Base-by-base conservation (phyloP, 2,113 vertebrate species). In the Pardalotus punctatus region DNA sequence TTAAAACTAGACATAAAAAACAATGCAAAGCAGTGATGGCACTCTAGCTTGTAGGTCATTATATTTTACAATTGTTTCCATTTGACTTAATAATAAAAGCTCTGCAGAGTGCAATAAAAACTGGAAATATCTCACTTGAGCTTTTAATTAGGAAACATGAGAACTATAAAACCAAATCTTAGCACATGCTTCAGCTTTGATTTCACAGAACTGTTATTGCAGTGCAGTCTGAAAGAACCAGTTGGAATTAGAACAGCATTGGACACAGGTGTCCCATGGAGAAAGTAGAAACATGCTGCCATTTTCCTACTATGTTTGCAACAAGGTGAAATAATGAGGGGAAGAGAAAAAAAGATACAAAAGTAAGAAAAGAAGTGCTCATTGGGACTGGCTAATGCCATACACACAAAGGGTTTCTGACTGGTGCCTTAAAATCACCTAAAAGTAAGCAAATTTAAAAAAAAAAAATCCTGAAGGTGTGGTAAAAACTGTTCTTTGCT, bases 21-120 rank as follows among this genome's bases (percentile, higher is more conserved):
- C 58, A 54, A 36, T 2, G 23, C 11, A 80, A 80, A 82, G 54
- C 36, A 65, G 27, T 19, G 25, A 84, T 64, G 48, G 18, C 20
- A 66, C 31, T 79, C 18, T 29, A 78, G 36, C 48, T 92, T 62
- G 35, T 35, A 54, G 35, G 21, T 78, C 19, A 66, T 62, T 73
- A 17, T 28, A 74, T 66, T 87, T 93, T 74, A 83, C 48, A 84
- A 12, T 14, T 81, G 51, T n/a, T 89, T 87, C 53, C 57, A 71
- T 88, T 47, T 82, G 45, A 61, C 50, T 77, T 53, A 81, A 71
- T 38, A 83, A 73, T 21, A 65, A 57, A 72, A 89, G 31, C 20
- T 21, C 47, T 64, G 10, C 14, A 45, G 83, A 57, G 17, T 25
- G 27, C 47, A 77, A 19, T 35, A 71, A 86, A 81, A 94, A 14